phyloP scores from a whole-genome alignment of 53 echinoderm and acorn worm species.

The Henricia sp. region DNA sequence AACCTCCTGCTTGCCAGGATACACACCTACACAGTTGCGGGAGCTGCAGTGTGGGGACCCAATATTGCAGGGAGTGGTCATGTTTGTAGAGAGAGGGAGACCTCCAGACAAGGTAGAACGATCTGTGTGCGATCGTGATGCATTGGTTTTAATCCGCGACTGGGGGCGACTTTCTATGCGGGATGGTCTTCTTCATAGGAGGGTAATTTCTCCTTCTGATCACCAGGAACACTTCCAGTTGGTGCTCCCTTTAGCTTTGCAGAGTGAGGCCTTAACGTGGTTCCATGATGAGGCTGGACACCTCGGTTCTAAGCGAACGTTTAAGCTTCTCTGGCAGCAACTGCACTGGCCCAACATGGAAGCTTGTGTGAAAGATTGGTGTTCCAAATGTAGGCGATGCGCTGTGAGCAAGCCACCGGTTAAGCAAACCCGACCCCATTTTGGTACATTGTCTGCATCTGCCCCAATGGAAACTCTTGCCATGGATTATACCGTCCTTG shows the following conservation, averaged over 20 bases:
- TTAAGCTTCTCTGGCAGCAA: neutral
- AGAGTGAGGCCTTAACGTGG: conserved; percentile 1
- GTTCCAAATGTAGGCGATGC: conserved; percentile 34
- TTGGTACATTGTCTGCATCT: conserved; percentile 12
- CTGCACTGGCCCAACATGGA: conserved; percentile 15
- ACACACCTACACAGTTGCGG: neutral
- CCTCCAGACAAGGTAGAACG: neutral
- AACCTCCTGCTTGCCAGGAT: neutral
- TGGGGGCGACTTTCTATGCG: neutral
- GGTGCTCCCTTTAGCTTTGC: neutral
- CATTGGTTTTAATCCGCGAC: neutral
- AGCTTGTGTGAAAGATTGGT: conserved; percentile 21
- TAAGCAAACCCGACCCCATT: conserved; percentile 6
- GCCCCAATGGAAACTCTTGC: conserved; percentile 41
- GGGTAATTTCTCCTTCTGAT: conserved; percentile 13
- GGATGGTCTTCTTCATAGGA: neutral
- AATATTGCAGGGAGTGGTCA: neutral
- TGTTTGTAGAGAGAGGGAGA: neutral
- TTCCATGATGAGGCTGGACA: conserved; percentile 54
- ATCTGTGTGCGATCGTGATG: neutral
- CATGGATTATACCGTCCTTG: conserved; percentile 37
- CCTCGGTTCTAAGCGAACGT: conserved; percentile 37
- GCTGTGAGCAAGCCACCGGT: conserved; percentile 47
- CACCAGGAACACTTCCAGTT: conserved; percentile 1
- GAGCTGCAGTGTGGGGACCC: neutral